Base-by-base conservation (phyloP, 2,113 vertebrate genomes). In the Chunga burmeisteri region DNA sequence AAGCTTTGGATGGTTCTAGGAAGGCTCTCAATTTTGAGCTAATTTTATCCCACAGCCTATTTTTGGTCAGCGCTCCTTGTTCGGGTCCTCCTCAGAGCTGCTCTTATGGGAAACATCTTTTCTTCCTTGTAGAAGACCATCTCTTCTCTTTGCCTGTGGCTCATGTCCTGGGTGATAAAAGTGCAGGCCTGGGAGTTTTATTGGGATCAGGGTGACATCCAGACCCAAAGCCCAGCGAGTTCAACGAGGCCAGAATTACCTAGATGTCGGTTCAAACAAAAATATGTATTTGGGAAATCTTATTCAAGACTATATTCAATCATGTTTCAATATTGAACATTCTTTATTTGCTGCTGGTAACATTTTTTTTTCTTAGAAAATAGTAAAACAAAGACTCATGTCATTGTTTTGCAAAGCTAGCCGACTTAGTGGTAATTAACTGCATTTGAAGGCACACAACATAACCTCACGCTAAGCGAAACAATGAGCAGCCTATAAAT, bases 391-490 rank as follows among this genome's bases (percentile, higher is more conserved):
- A 27, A 88, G 78, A 50, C 91, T 50, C 16, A 49, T 46, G 61
- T 66, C 68, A 49, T 53, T 93, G 72, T 86, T 94, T 70, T 94
- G 67, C 59, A 88, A 89, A 85, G 88, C 78, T 90, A 88, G 83
- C n/a, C 96, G 96, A 94, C 96, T 95, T 91, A 93, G 96, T 91
- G 68, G 82, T 96, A 87, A 96, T 98, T 94, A 97, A 56, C 71
- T 72, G 81, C 4, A 9, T 95, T 96, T 74, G 82, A 73, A 97
- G 84, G 78, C 79, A 81, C 85, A 71, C 91, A 88, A 86, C 81
- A 82, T 38, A 96, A 86, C 78, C 89, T 95, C 93, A 83, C 34
- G 40, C 79, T 78, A 91, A 88, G 92, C 73, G 90, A 96, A 98
- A 96, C 90, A 95, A 97, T 77, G 82, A 96, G 70, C 88, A 94